Evolutionary conservation across 1,140 invertebrate species (phyloP).

Genomic region (Danaus plexippus): DNA sequence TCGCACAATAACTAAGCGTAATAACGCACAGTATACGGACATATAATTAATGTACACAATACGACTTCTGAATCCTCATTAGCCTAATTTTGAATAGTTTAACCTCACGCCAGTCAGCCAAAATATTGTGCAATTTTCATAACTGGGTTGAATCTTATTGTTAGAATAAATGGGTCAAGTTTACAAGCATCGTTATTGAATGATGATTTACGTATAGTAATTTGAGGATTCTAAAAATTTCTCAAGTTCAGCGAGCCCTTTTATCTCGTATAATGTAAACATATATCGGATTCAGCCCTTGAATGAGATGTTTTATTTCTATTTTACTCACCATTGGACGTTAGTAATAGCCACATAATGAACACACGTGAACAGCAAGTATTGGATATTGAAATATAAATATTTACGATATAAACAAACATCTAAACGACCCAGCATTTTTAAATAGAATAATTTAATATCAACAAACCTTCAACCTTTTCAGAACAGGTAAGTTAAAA

Average conservation of each 20-base stretch:
- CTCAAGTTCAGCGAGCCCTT: conserved; percentile 14
- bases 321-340: conserved; percentile 2
- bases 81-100: conserved; percentile 33
- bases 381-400: conserved; percentile 3
- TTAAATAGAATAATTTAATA: not conserved
- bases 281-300: conserved; percentile 7
- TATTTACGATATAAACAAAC: conserved; percentile 4
- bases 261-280: conserved; percentile 10
- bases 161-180: conserved; percentile 45
- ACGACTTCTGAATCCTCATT: conserved; percentile 31
- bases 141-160: conserved; percentile 41
- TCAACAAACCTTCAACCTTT: conserved; percentile 14
- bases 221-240: conserved; percentile 2
- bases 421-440: not conserved
- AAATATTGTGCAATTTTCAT: conserved; percentile 41
- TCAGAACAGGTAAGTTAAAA: not conserved
- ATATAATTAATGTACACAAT: conserved; percentile 21
- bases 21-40: conserved; percentile 21
- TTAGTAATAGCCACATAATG: not conserved
- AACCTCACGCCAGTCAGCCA: conserved; percentile 35
- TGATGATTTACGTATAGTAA: conserved; percentile 8
- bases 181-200: conserved; percentile 27
- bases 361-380: conserved; percentile 2
- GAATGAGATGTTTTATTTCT: not conserved
- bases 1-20: too few relatives aligned